Evolutionary conservation across 2,113 vertebrate species (phyloP).

Genomic region (Chloebia gouldiae): DNA sequence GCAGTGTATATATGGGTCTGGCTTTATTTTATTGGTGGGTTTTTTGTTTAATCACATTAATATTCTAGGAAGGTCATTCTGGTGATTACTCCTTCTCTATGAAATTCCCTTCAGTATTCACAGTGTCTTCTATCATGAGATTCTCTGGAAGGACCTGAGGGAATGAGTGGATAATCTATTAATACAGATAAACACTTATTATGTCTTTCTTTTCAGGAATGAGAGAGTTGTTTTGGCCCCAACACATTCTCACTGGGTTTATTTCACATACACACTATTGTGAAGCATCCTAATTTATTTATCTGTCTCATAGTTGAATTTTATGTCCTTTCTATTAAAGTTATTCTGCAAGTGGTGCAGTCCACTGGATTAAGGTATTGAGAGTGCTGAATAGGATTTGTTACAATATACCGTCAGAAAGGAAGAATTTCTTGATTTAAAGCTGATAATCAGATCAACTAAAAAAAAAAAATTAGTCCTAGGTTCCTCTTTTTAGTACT

Average conservation of each 20-base stretch:
- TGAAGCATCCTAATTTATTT: slow-evolving; percentile 43
- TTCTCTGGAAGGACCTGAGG: neutral
- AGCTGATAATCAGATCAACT: neutral
- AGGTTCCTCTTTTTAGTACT: neutral
- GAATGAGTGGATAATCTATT: neutral
- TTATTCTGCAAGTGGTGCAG: neutral
- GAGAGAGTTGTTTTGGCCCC: neutral
- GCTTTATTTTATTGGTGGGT: neutral
- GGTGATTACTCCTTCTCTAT: neutral
- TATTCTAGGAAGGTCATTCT: neutral
- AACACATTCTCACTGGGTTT: neutral
- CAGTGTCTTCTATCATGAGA: neutral
- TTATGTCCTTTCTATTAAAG: neutral
- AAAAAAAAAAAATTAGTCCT: neutral
- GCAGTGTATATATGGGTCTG: neutral
- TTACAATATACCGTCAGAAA: neutral
- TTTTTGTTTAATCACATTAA: neutral
- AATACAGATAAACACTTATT: neutral
- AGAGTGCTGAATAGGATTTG: neutral
- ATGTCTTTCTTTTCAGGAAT: neutral
- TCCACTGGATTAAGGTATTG: neutral
- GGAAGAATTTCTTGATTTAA: neutral
- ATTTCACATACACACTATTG: neutral
- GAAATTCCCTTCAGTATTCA: neutral
- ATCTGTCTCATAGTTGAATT: slow-evolving; percentile 47